These are phyloP conservation scores for Zaprionus ornatus DNA, from an alignment of 1,140 invertebrate genomes.

Conservation along the genomic window DNA sequence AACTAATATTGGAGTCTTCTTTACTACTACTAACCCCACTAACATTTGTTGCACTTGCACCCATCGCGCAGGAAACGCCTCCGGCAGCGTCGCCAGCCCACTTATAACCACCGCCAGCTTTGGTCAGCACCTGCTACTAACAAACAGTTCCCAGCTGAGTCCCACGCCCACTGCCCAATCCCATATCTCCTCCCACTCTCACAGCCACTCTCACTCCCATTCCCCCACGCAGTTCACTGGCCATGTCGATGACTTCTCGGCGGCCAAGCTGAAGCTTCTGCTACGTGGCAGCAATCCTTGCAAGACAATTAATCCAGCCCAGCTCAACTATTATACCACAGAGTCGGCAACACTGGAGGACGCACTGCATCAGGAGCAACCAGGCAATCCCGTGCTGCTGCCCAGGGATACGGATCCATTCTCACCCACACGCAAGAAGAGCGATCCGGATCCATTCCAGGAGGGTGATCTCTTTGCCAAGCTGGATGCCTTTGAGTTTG, in stretches of 20 bases:
- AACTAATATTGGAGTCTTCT: constrained; percentile 37
- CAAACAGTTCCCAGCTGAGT: constrained; percentile 46
- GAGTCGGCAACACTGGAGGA: constrained; percentile 52
- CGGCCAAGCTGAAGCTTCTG: constrained; percentile 70
- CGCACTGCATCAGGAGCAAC: constrained; percentile 13
- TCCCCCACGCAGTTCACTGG: constrained; percentile 10
- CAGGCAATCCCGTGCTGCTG: constrained; percentile 72
- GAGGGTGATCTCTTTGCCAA: constrained; percentile 85
- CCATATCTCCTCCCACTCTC: constrained; percentile 6
- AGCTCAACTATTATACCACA: constrained; percentile 78
- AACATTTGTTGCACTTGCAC: constrained; percentile 74
- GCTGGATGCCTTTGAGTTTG: constrained; percentile 87
- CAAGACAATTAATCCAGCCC: constrained; percentile 69
- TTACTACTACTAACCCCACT: constrained; percentile 46
- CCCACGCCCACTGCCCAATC: constrained; percentile 20
- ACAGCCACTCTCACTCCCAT: not conserved
- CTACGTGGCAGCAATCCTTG: constrained; percentile 50
- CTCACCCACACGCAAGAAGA: constrained; percentile 83
- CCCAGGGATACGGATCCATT: constrained; percentile 83
- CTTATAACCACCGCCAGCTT: constrained; percentile 67
- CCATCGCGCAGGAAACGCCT: constrained; percentile 40
- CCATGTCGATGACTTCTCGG: constrained; percentile 55
- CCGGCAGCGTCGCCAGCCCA: constrained; percentile 51
- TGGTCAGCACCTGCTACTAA: constrained; percentile 54
- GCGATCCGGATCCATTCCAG: constrained; percentile 89